Conservation (phyloP, 2,797 vertebrate genomes). For the Parambassis ranga region DNA sequence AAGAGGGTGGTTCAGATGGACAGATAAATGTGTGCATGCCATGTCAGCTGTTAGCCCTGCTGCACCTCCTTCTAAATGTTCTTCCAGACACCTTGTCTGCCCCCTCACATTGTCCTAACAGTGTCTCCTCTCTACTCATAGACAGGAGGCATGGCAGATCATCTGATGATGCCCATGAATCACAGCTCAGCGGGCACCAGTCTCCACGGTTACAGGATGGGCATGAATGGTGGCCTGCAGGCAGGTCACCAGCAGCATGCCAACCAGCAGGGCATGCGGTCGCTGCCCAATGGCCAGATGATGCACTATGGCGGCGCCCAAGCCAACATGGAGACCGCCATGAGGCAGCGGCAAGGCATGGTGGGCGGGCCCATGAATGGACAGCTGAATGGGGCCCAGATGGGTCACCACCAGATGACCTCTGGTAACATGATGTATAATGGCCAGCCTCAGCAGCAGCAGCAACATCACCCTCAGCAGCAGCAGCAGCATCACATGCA, state of each 20-base stretch:
- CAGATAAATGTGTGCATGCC: neutral
- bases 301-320: conserved; percentile 85
- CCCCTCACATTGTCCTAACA: conserved; percentile 39
- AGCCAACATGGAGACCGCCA: conserved; percentile 82
- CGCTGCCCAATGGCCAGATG: conserved; percentile 81
- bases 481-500: conserved; percentile 78
- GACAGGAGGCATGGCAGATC: conserved; percentile 89
- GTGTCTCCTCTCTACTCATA: conserved; percentile 53
- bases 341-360: conserved; percentile 84
- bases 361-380: conserved; percentile 78
- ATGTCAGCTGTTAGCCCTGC: neutral
- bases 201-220: conserved; percentile 91
- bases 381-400: conserved; percentile 80
- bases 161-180: conserved; percentile 94
- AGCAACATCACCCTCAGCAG: conserved; percentile 65
- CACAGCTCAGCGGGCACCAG: conserved; percentile 80
- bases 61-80: neutral
- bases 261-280: conserved; percentile 80
- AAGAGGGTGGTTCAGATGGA: neutral
- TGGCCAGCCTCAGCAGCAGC: conserved; percentile 80
- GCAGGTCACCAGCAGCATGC: conserved; percentile 84
- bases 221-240: conserved; percentile 85
- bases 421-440: conserved; percentile 85
- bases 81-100: conserved; percentile 16
- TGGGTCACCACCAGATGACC: conserved; percentile 87